Percentiles rank a stretch among this genome's conserved stretches.
Evolutionary conservation across 23 tunicate genomes (phyloP).

Genomic region (Oikopleura dioica): DNA sequence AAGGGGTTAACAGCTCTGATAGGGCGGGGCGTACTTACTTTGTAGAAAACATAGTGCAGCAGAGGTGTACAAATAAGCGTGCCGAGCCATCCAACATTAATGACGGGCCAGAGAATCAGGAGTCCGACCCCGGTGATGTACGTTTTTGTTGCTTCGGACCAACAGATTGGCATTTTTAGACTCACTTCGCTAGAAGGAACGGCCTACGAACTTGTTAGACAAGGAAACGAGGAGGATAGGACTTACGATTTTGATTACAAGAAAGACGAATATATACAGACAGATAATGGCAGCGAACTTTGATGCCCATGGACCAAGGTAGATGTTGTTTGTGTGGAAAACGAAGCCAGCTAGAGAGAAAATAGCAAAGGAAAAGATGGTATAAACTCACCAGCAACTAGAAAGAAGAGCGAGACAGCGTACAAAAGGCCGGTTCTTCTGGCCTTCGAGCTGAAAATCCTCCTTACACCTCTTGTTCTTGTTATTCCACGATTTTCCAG

Average conservation of each 20-base stretch:
- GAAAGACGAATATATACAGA: too few species aligned
- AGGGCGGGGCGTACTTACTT: background rate
- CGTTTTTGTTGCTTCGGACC: background rate
- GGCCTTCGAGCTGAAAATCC: background rate
- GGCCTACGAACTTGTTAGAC: background rate
- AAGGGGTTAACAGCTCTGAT: background rate
- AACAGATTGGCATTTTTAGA: background rate
- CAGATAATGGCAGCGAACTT: too few species aligned
- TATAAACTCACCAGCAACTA: background rate
- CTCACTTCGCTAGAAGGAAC: background rate
- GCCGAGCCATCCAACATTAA: background rate
- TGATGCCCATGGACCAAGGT: too few species aligned
- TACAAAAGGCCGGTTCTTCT: background rate
- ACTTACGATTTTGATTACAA: too few species aligned
- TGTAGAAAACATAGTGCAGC: constrained; percentile 58
- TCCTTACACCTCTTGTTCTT: background rate
- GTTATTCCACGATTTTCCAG: background rate
- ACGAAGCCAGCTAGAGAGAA: too few species aligned
- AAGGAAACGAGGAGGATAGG: too few species aligned
- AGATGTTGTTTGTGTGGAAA: too few species aligned
- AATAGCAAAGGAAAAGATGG: too few species aligned
- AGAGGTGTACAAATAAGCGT: constrained; percentile 12
- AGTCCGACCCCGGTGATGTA: background rate
- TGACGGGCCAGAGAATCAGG: background rate
- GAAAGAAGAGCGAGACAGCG: background rate